A percentile compares a stretch with the other conserved stretches of the same genome.
These are phyloP conservation scores for Coreius guichenoti DNA, from an alignment of 2,797 vertebrate species.

Conservation along the genomic window DNA sequence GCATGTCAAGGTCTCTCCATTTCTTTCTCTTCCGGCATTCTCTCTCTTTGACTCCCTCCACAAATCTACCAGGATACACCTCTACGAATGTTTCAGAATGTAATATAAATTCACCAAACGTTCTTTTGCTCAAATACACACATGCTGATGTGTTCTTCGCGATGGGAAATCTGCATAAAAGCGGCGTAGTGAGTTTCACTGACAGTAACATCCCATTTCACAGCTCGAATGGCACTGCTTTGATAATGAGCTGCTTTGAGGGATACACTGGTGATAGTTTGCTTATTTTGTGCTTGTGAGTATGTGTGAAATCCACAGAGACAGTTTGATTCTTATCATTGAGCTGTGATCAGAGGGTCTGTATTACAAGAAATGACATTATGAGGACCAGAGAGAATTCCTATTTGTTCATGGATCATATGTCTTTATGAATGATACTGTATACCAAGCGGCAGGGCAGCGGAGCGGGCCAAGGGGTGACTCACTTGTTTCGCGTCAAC, in stretches of 20 bases:
- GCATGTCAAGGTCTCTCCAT: conserved; percentile 64
- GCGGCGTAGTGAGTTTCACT: conserved; percentile 23
- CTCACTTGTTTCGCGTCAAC: conserved; percentile 54
- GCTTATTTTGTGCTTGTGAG: conserved; percentile 32
- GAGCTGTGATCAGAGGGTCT: conserved; percentile 51
- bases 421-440: conserved; percentile 59
- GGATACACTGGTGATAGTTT: conserved; percentile 21
- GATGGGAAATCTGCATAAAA: conserved; percentile 40
- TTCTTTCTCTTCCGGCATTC: not conserved
- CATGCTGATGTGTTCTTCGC: conserved; percentile 30
- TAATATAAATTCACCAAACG: not conserved
- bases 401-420: conserved; percentile 53
- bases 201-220: conserved; percentile 46
- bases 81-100: conserved; percentile 10
- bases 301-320: conserved; percentile 39
- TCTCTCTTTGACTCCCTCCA: conserved; percentile 5
- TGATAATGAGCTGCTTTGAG: conserved; percentile 50
- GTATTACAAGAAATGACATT: conserved; percentile 49
- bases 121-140: conserved; percentile 9
- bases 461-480: conserved; percentile 19
- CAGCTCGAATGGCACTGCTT: conserved; percentile 45
- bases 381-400: conserved; percentile 45
- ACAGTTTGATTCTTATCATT: conserved; percentile 45
- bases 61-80: conserved; percentile 1
- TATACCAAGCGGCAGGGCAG: conserved; percentile 35